Percentiles rank a stretch among this genome's conserved stretches.
Conservation (phyloP, 2,888 invertebrate genomes). For the Lottia gigantea region DNA sequence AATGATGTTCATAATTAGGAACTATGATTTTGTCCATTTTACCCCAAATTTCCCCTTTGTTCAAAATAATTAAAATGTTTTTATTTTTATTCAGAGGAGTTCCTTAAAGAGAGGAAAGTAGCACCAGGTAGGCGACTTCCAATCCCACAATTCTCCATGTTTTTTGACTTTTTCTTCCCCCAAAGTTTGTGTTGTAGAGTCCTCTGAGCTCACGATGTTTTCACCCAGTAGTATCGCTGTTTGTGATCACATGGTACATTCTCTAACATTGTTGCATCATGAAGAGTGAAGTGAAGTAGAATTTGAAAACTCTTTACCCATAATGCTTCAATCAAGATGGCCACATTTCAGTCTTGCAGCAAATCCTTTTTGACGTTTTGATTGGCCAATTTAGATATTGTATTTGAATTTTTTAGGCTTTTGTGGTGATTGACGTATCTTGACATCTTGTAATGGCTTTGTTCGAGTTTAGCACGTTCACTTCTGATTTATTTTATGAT, state of each 20-base stretch:
- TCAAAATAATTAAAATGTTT: not conserved
- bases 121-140: not conserved
- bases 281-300: too few relatives aligned
- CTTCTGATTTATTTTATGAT: not conserved
- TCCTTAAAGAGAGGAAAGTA: slow-evolving; percentile 7
- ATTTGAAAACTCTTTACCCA: not conserved
- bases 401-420: not conserved
- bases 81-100: slow-evolving; percentile 3
- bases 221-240: not conserved
- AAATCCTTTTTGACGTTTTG: not conserved
- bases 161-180: not conserved
- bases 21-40: too few relatives aligned
- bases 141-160: too few relatives aligned
- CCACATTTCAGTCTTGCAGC: not conserved
- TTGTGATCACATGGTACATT: too few relatives aligned
- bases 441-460: slow-evolving; percentile 6
- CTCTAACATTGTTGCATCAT: too few relatives aligned
- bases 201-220: not conserved
- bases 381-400: not conserved
- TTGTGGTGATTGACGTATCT: not conserved
- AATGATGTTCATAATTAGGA: too few relatives aligned
- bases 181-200: not conserved
- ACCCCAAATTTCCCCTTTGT: too few relatives aligned
- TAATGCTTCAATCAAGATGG: slow-evolving; percentile 3
- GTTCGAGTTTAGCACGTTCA: not conserved